phyloP scores from a whole-genome alignment of 2,797 vertebrate species.

The Erethizon dorsatum region DNA sequence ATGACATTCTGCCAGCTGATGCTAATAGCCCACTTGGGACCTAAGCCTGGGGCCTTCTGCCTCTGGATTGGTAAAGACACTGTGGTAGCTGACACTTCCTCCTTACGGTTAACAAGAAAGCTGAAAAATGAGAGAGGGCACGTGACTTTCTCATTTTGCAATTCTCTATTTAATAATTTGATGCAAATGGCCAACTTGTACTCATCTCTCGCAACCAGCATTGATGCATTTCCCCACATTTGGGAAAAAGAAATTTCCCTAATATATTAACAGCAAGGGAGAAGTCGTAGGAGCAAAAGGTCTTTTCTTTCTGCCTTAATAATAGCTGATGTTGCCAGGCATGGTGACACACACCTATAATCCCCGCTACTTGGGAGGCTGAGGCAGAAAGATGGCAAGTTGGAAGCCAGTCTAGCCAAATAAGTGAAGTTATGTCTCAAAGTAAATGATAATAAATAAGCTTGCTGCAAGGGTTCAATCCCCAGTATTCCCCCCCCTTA shows the following conservation, averaged over 20 bases:
- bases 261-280: background rate
- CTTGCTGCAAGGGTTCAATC: background rate
- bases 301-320: background rate
- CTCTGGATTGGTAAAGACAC: background rate
- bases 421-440: background rate
- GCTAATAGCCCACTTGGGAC: background rate
- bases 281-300: background rate
- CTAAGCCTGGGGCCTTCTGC: background rate
- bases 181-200: background rate
- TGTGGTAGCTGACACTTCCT: background rate
- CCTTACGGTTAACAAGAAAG: background rate
- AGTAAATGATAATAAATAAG: background rate
- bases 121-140: background rate
- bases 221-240: background rate
- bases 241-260: background rate
- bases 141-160: background rate
- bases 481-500: background rate
- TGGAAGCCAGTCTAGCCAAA: background rate
- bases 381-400: background rate
- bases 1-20: background rate
- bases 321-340: background rate
- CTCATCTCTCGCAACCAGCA: background rate
- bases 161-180: background rate
- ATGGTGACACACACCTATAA: background rate
- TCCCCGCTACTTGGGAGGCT: background rate